Evolutionary conservation across 1,140 invertebrate genomes (phyloP).

Genomic region (Hirudo medicinalis): DNA sequence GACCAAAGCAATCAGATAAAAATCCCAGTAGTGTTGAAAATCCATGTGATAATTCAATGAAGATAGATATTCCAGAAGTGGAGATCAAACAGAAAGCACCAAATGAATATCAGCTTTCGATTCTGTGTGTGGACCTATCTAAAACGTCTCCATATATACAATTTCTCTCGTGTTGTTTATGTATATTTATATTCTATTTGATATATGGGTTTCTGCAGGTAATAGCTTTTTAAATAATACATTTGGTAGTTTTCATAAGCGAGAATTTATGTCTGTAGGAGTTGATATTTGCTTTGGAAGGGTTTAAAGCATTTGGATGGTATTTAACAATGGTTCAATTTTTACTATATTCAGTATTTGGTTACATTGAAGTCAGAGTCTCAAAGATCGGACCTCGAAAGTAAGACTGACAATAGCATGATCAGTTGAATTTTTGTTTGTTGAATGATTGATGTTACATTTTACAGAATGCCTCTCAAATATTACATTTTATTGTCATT

Average conservation of each 20-base stretch:
- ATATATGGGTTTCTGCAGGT: slow-evolving; percentile 79
- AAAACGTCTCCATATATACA: slow-evolving; percentile 53
- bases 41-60: background rate
- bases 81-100: slow-evolving; percentile 28
- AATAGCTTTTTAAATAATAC: slow-evolving; percentile 23
- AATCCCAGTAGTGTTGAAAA: background rate
- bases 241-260: background rate
- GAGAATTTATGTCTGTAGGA: slow-evolving; percentile 48
- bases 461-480: slow-evolving; percentile 64
- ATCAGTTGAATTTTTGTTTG: slow-evolving; percentile 11
- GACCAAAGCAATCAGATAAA: background rate
- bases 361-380: slow-evolving; percentile 53
- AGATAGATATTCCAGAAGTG: slow-evolving; percentile 2
- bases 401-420: slow-evolving; percentile 41
- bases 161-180: slow-evolving; percentile 59
- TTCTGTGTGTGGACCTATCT: slow-evolving; percentile 59
- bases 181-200: slow-evolving; percentile 74
- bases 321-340: slow-evolving; percentile 86
- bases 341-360: slow-evolving; percentile 67
- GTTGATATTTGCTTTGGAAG: slow-evolving; percentile 73
- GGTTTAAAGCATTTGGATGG: slow-evolving; percentile 76
- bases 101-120: slow-evolving; percentile 39
- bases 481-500: slow-evolving; percentile 69
- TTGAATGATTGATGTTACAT: background rate
- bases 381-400: slow-evolving; percentile 51